Percentiles rank a stretch among this genome's conserved stretches.
phyloP scores from a whole-genome alignment of 2,888 invertebrate genomes.

The Linnaemya tessellans region DNA sequence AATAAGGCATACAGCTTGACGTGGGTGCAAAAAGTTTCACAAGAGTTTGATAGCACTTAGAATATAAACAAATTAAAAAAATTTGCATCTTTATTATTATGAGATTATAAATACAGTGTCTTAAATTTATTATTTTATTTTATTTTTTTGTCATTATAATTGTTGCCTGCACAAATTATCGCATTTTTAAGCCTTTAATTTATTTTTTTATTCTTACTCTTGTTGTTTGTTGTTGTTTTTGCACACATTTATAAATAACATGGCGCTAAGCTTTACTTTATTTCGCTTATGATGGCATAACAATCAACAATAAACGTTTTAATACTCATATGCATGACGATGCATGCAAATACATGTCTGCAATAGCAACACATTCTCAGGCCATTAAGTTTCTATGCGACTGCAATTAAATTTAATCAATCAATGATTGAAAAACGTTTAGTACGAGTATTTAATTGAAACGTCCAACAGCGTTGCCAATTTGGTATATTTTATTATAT shows the following conservation, averaged over 20 bases:
- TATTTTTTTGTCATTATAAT: conserved; percentile 37
- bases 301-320: conserved; percentile 50
- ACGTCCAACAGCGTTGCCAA: neutral
- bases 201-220: conserved; percentile 13
- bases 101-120: too few species aligned
- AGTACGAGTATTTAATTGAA: conserved; percentile 10
- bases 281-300: conserved; percentile 40
- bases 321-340: conserved; percentile 39
- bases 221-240: conserved; percentile 3
- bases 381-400: conserved; percentile 22
- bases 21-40: too few species aligned
- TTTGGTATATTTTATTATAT: too few species aligned
- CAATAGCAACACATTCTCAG: neutral
- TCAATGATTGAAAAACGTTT: conserved; percentile 55
- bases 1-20: too few species aligned
- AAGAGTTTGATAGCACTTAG: too few species aligned
- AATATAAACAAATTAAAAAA: too few species aligned
- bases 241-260: conserved; percentile 37
- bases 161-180: conserved; percentile 28
- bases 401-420: conserved; percentile 68
- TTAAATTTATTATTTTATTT: too few species aligned
- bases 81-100: too few species aligned
- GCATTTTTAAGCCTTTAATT: conserved; percentile 30
- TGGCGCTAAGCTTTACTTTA: conserved; percentile 65
- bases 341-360: conserved; percentile 17